Evolutionary conservation across 2,113 vertebrate species (phyloP).

Genomic region (Pelecanoides urinatrix): DNA sequence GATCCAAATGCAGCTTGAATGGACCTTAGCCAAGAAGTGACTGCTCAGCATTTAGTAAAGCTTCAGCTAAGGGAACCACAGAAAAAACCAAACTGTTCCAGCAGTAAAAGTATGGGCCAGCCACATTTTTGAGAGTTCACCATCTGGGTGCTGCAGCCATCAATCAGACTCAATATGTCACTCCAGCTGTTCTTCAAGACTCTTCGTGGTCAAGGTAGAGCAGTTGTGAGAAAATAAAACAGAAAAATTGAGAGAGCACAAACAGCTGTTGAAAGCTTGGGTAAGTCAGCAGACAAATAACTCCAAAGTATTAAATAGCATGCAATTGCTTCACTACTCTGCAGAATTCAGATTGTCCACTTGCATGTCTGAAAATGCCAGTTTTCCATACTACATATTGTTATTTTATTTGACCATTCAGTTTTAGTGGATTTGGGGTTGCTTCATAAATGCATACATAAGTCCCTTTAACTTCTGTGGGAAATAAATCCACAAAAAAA

Average conservation of each 20-base stretch:
- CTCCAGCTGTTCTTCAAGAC: constrained; percentile 34
- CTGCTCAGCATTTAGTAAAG: constrained; percentile 46
- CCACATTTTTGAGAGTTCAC: constrained; percentile 49
- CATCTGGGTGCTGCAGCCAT: constrained; percentile 41
- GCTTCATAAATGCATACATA: neutral
- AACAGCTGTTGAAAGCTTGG: neutral
- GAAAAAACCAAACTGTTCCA: neutral
- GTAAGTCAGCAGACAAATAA: neutral
- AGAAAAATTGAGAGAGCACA: neutral
- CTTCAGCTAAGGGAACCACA: neutral
- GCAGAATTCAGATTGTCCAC: neutral
- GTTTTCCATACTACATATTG: neutral
- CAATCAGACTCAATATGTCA: constrained; percentile 25
- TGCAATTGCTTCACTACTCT: neutral
- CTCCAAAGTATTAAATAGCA: neutral
- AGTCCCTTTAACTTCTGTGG: neutral
- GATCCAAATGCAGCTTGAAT: constrained; percentile 30
- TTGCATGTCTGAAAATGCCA: neutral
- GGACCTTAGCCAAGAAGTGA: constrained; percentile 43
- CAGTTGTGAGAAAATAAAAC: constrained; percentile 9
- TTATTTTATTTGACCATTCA: neutral
- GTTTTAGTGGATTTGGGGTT: neutral
- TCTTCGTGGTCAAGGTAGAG: neutral
- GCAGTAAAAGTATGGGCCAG: constrained; percentile 38
- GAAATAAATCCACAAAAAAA: neutral